Percentiles rank a stretch among this genome's conserved stretches.
These are phyloP conservation scores for Protobothrops mucrosquamatus DNA, from an alignment of 2,113 vertebrate genomes.

Conservation along the genomic window DNA sequence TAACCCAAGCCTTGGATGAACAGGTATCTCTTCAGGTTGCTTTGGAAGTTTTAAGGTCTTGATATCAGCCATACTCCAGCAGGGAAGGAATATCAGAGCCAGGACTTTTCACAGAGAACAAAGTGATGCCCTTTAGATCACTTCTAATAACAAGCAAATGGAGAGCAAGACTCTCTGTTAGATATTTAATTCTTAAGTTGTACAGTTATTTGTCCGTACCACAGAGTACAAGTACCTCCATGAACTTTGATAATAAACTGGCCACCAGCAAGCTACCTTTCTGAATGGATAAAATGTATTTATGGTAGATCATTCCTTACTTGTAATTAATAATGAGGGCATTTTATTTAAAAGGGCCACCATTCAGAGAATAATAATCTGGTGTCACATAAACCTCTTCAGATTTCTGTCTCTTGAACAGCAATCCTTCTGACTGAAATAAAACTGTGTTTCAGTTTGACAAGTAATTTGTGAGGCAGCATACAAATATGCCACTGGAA, in stretches of 20 bases:
- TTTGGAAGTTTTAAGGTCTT: not conserved
- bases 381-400: not conserved
- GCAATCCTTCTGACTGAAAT: not conserved
- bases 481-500: not conserved
- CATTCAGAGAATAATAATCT: not conserved
- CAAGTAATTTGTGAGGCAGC: not conserved
- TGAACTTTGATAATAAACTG: not conserved
- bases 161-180: not conserved
- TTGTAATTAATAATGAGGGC: not conserved
- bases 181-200: not conserved
- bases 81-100: not conserved
- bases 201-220: not conserved
- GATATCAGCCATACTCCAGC: not conserved
- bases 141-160: not conserved
- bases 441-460: not conserved
- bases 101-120: not conserved
- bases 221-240: not conserved
- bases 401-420: not conserved
- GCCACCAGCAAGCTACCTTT: not conserved
- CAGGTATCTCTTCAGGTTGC: not conserved
- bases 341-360: not conserved
- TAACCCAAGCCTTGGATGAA: not conserved
- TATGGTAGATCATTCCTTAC: not conserved
- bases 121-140: not conserved
- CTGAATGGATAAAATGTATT: not conserved